Evolutionary conservation across 1,140 invertebrate genomes (phyloP), one percentile per base, ranked within the genome.

Genomic region (Pseudomyrmex pallidus): DNA sequence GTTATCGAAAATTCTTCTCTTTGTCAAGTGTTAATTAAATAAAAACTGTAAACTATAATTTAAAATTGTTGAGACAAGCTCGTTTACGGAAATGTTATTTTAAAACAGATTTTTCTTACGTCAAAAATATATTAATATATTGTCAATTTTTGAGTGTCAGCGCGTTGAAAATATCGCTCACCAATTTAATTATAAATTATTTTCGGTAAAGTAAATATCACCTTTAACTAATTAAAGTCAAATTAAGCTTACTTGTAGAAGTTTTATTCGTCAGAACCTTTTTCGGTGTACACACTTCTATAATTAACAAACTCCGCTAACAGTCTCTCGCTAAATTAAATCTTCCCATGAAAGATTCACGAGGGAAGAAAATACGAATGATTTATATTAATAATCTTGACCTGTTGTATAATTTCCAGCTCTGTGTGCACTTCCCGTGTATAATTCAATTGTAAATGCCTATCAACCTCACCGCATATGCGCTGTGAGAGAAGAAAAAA

Each of bases 251-350:
- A 54, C 17, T 54, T 64, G 35, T n/a, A 9, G 10, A n/a, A 66
- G 20, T 67, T 78, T 74, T 67, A 46, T 56, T 54, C 17, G 52
- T 56, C 17, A 46, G 68, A 67, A 67, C 63, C 62, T 78, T 77
- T 35, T 56, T 78, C 52, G 35, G 10, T 44, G n/a, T 63, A n/a
- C 35, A 77, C 17, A 77, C 17, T 54, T 64, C 50, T 56, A 17
- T 68, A 70, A 78, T 78, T 78, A 78, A 68, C 20, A 20, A 57
- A 66, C 52, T 66, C 56, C 46, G 63, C 52, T 25, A n/a, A 48
- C 52, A 50, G 48, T 44, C 46, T 70, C 22, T 9, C 22, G n/a
- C 20, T 68, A 57, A 68, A 78, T 78, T 57, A 70, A 59, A 70
- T 78, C 13, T 25, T 70, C 13, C 15, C 68, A 78, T 59, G 1